Evolutionary conservation across 2,113 vertebrate species (phyloP), one percentile per base, ranked within the genome.

Genomic region (Ondatra zibethicus): DNA sequence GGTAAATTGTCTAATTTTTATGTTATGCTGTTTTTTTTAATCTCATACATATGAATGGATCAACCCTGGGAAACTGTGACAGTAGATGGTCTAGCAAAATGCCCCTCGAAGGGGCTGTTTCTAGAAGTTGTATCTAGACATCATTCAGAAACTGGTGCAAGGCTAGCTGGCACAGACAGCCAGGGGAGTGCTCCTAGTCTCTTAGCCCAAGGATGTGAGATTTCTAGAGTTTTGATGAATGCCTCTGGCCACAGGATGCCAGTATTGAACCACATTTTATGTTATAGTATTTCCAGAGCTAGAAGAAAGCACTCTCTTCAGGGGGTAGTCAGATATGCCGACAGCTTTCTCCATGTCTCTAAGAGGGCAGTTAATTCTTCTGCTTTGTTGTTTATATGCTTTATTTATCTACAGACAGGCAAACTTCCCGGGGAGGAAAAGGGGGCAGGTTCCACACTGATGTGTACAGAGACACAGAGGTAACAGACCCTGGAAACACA

Each of bases 231-330:
- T 84, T 45, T 92, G 96, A 98, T 97, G 97, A 97, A 88, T 97
- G 85, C 97, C 36, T 97, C 27, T 98, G 98, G 98, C 98, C 98
- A 98, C 98, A 98, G 98, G 98, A 98, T 99, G 99, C 98, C 99
- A 99, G 98, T 99, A 52, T 99, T 99, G 98, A 98, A 98, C 98
- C 97, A 36, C 84, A 7, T 97, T 98, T 94, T 82, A 52, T 92
- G 45, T 89, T 78, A 45, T 21, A 66, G 42, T 2, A 0, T 89
- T 96, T 80, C 89, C 94, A 52, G 55, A 36, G n/a, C 14, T 84
- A 92, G 96, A 97, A 95, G 70, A 97, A 97, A 98, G 92, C 77
- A 65, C 76, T 94, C 84, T 96, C 82, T 98, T 97, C 97, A 98
- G 98, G 96, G 96, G 96, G 92, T 45, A 86, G 88, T 96, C 92